These are phyloP conservation scores for Aleiodes leptofemur DNA, from an alignment of 2,888 invertebrate genomes.

Conservation along the genomic window DNA sequence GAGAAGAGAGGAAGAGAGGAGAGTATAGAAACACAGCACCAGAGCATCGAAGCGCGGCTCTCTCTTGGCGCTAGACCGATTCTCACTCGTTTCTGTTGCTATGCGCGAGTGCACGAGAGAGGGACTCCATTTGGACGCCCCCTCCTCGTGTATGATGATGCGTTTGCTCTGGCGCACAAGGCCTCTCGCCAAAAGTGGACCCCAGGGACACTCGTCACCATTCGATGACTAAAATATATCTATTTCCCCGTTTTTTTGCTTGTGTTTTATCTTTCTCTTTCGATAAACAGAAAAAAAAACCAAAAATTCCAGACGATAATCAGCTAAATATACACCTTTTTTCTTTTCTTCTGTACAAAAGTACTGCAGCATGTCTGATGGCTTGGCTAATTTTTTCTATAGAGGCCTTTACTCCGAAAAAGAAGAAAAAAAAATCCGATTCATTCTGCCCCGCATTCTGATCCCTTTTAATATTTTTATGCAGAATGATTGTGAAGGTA, in stretches of 20 bases:
- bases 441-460: too few species aligned
- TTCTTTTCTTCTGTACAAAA: too few species aligned
- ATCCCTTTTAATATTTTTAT: too few species aligned
- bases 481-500: too few species aligned
- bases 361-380: too few species aligned
- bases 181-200: conserved; percentile 60
- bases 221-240: conserved; percentile 19
- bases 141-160: conserved; percentile 49
- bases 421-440: too few species aligned
- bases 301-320: too few species aligned
- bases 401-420: too few species aligned
- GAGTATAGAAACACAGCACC: conserved; percentile 19
- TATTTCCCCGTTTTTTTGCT: conserved; percentile 9
- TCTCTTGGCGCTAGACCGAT: conserved; percentile 52
- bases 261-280: too few species aligned
- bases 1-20: background rate
- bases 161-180: conserved; percentile 29
- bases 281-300: too few species aligned
- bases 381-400: too few species aligned
- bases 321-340: too few species aligned
- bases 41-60: conserved; percentile 60
- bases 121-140: conserved; percentile 64
- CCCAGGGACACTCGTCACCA: conserved; percentile 56
- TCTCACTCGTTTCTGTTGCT: conserved; percentile 68
- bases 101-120: conserved; percentile 69